phyloP scores from a whole-genome alignment of 2,113 vertebrate genomes.

The Elephantulus edwardii region DNA sequence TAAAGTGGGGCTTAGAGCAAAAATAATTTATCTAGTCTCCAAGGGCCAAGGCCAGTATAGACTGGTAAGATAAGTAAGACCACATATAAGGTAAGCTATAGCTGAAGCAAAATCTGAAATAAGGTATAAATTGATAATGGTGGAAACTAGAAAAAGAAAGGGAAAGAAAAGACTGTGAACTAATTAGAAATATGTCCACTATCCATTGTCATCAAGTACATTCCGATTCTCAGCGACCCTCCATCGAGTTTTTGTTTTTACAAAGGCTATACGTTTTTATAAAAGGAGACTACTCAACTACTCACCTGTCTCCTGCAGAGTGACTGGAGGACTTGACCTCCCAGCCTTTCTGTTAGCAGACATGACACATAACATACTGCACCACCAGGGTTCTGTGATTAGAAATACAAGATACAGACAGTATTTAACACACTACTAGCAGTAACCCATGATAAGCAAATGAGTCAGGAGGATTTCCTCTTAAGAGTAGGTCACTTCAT shows the following conservation, averaged over 20 bases:
- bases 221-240: no score
- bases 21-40: not conserved
- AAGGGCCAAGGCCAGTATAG: not conserved
- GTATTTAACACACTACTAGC: not conserved
- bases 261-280: no score
- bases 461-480: not conserved
- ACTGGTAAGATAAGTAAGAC: not conserved
- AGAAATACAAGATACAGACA: not conserved
- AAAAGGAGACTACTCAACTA: no score
- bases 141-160: not conserved
- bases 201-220: no score
- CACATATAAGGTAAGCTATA: not conserved
- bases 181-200: not conserved
- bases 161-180: not conserved
- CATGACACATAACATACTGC: no score
- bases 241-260: no score
- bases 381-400: no score
- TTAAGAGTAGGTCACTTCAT: not conserved
- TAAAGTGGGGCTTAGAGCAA: conserved; percentile 16
- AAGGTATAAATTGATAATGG: not conserved
- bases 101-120: not conserved
- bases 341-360: no score
- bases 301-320: no score
- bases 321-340: no score
- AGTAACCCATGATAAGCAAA: not conserved